These are phyloP conservation scores for Natrix natrix DNA, from an alignment of 2,797 vertebrate species.

Conservation along the genomic window DNA sequence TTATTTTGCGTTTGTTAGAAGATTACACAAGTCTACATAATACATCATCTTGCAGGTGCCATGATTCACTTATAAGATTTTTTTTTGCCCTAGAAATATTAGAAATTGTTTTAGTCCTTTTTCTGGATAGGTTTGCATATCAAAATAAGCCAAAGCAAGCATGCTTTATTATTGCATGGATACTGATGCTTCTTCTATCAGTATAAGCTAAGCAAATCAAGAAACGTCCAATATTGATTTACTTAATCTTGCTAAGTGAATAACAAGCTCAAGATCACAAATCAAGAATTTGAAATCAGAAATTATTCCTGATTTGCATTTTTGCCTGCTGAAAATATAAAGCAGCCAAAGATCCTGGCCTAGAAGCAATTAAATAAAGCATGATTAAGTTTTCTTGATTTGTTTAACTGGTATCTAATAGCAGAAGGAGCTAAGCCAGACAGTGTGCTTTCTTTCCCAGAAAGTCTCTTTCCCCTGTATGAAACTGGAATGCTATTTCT, in stretches of 20 bases:
- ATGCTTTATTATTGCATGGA: not conserved
- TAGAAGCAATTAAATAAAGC: not conserved
- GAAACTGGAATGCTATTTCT: fast-evolving
- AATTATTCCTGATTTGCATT: not conserved
- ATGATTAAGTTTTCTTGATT: not conserved
- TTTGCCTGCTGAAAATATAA: not conserved
- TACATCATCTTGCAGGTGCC: not conserved
- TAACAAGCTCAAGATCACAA: not conserved
- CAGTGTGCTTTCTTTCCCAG: not conserved
- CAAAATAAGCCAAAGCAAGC: not conserved
- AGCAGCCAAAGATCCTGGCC: not conserved
- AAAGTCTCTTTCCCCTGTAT: not conserved
- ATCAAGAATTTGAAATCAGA: not conserved
- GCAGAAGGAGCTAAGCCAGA: not conserved
- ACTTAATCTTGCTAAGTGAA: not conserved
- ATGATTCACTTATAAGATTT: constrained; percentile 18
- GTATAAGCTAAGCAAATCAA: not conserved
- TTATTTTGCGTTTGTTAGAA: constrained; percentile 4
- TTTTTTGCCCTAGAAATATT: not conserved
- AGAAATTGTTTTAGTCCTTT: not conserved
- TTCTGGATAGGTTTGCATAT: not conserved
- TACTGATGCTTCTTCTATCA: not conserved
- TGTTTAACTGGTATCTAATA: not conserved
- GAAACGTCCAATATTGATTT: not conserved
- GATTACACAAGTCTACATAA: not conserved